Percentiles rank a stretch among this genome's conserved stretches.
These are phyloP conservation scores for Onthophagus sagittarius DNA, from an alignment of 2,888 invertebrate species.

Conservation along the genomic window DNA sequence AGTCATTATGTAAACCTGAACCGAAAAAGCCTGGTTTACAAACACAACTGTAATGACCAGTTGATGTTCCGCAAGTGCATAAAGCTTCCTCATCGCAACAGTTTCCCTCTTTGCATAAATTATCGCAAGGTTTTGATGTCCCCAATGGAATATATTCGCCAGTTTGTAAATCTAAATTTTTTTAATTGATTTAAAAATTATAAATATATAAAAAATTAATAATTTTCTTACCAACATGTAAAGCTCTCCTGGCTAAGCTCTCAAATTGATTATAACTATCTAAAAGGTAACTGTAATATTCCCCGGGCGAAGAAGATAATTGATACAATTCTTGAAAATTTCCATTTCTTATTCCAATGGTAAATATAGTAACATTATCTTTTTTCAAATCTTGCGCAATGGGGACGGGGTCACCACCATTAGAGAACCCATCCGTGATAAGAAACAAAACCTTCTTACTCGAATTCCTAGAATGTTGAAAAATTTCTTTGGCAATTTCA, in stretches of 20 bases:
- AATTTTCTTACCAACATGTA: slow-evolving; percentile 58
- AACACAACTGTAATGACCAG: slow-evolving; percentile 65
- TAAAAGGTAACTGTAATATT: slow-evolving; percentile 61
- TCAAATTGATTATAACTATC: slow-evolving; percentile 68
- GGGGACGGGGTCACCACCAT: slow-evolving; percentile 63
- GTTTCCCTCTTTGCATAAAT: slow-evolving; percentile 50
- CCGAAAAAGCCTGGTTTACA: slow-evolving; percentile 65
- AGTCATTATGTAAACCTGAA: slow-evolving; percentile 57
- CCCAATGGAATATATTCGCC: slow-evolving; percentile 57
- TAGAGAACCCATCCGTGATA: slow-evolving; percentile 69
- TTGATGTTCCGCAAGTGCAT: slow-evolving; percentile 64
- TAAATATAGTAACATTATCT: slow-evolving; percentile 53
- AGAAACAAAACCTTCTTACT: slow-evolving; percentile 61
- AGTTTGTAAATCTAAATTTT: slow-evolving; percentile 55
- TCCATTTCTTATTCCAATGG: slow-evolving; percentile 61
- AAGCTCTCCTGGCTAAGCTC: slow-evolving; percentile 61
- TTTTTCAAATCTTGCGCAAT: slow-evolving; percentile 56
- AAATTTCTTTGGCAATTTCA: slow-evolving; percentile 57
- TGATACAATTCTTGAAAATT: slow-evolving; percentile 61
- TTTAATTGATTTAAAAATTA: background rate
- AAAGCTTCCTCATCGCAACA: slow-evolving; percentile 61
- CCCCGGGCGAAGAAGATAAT: slow-evolving; percentile 60
- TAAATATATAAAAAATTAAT: too few relatives aligned
- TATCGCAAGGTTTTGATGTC: slow-evolving; percentile 50
- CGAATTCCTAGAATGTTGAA: slow-evolving; percentile 47